Base-by-base conservation (phyloP, 2,888 invertebrate species). In the Atrina japonica region DNA sequence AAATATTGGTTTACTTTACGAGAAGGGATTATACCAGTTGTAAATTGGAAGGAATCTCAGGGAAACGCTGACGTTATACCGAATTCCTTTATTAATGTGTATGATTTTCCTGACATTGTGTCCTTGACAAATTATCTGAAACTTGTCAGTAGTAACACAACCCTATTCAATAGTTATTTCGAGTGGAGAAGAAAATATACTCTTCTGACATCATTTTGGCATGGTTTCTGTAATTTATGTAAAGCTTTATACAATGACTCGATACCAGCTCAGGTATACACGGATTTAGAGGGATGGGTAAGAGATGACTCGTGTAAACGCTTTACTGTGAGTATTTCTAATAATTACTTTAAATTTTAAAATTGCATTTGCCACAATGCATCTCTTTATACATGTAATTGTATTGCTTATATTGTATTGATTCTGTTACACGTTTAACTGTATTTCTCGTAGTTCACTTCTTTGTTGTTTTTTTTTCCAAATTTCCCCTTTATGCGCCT, bases 91-190 rank as follows among this genome's bases (percentile, higher is more conserved):
- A 82, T 82, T 16, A 79, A 78, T 60, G 69, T 82, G 25, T 71
- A 68, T 29, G 80, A 84, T 49, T 82, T 82, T 58, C 50, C 61
- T 27, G 58, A 63, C 35, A 55, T 77, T 1, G 68, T 74, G 52
- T 27, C 58, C 6, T 56, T 80, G 18, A 76, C 71, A 11, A 45
- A 75, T 0, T 81, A 82, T 49, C 55, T 86, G 2, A 68, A 67
- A 27, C 56, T 66, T 27, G 76, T 84, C 0, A 70, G 66, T 30
- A 40, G 45, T 6, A 78, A 84, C 68, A 80, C 82, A 21, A 71
- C 76, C 0, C 70, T 81, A 23, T 86, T 83, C 72, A 82, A 83
- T 43, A 76, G 78, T 50, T 83, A 82, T 63, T 80, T 86, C 45
- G 69, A 73, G 0, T 84, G 83, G 77, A 82, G 74, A 6, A 47